Base-by-base conservation (phyloP, 2,888 invertebrate species). In the Athripsodes cinereus region DNA sequence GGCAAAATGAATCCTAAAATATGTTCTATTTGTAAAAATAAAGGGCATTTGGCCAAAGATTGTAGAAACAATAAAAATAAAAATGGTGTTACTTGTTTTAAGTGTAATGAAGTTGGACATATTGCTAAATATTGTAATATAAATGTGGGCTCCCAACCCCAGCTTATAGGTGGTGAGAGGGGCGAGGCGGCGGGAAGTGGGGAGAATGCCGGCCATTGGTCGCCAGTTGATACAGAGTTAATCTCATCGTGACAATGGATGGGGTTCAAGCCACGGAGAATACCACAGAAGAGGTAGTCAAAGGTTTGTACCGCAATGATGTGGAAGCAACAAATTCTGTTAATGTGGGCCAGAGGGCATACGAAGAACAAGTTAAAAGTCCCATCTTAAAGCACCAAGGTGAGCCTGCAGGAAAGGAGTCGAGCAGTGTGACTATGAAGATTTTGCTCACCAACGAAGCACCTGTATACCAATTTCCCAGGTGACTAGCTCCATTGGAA, bases 381-480 rank as follows among this genome's bases (percentile, higher is more conserved):
- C 6, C 19, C 5, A 47, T 47, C 16, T 8, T 20, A 47, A 18
- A 47, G 11, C 13, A 19, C 21, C 21, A 19, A 47, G 11, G 21
- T 10, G 47, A 47, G 20, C 20, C 47, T 5, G 16, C 19, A 19
- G 21, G 6, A 8, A 47, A 19, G 21, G 19, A 21, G 21, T 19
- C 2, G 2, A 20, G 20, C 11, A 47, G 47, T 13, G 47, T 47
- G 5, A 47, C 47, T 19, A 68, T 67, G 61, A 65, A 64, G 34
- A 67, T 70, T 16, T 53, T 70, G 31, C 34, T 70, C 3, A 65
- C 61, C 44, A 67, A 69, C 50, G 67, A 69, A 1, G 57, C 58
- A 8, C 69, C 69, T 0, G 66, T 69, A 1, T 64, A 64, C 10
- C 58, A 64, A 20, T 49, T 61, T 22, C 66, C 67, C 1, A 57